A percentile compares a stretch with the other conserved stretches of the same genome.
Conservation (phyloP, 2,888 invertebrate genomes). For the Syrphus vitripennis region DNA sequence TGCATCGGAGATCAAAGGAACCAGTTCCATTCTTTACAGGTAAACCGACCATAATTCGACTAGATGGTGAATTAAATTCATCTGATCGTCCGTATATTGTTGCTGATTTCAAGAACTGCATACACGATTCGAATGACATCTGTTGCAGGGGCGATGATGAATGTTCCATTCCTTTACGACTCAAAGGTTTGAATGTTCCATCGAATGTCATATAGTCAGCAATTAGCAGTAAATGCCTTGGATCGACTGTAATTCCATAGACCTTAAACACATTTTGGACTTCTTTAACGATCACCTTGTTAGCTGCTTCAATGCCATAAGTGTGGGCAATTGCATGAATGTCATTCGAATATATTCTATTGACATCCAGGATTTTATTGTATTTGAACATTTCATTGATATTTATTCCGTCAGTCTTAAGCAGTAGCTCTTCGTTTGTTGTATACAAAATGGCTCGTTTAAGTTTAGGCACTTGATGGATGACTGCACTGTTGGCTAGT, state of each 20-base stretch:
- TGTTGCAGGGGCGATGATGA: constrained; percentile 97
- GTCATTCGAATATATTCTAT: constrained; percentile 94
- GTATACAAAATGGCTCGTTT: constrained; percentile 91
- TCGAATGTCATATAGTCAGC: constrained; percentile 99
- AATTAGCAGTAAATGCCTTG: constrained; percentile 94
- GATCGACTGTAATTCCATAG: constrained; percentile 97
- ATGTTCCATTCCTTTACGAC: constrained; percentile 93
- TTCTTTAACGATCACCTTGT: constrained; percentile 94
- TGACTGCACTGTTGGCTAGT: constrained; percentile 86
- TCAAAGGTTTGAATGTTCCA: constrained; percentile 94
- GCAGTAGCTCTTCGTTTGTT: constrained; percentile 84
- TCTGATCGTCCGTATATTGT: constrained; percentile 85
- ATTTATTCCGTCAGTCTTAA: constrained; percentile 98
- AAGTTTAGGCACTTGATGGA: constrained; percentile 91
- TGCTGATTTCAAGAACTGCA: constrained; percentile 91
- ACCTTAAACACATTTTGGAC: constrained; percentile 97
- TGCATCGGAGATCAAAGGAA: constrained; percentile 82
- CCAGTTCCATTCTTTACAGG: constrained; percentile 93
- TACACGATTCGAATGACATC: constrained; percentile 98
- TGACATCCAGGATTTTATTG: constrained; percentile 88
- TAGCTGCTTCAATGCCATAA: constrained; percentile 98
- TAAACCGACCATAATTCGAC: constrained; percentile 92
- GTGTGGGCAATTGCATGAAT: constrained; percentile 94
- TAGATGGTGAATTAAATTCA: constrained; percentile 90
- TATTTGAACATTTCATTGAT: constrained; percentile 95